A percentile compares a stretch with the other conserved stretches of the same genome.
phyloP scores from a whole-genome alignment of 2,797 vertebrate genomes.

The Crax fasciolata region DNA sequence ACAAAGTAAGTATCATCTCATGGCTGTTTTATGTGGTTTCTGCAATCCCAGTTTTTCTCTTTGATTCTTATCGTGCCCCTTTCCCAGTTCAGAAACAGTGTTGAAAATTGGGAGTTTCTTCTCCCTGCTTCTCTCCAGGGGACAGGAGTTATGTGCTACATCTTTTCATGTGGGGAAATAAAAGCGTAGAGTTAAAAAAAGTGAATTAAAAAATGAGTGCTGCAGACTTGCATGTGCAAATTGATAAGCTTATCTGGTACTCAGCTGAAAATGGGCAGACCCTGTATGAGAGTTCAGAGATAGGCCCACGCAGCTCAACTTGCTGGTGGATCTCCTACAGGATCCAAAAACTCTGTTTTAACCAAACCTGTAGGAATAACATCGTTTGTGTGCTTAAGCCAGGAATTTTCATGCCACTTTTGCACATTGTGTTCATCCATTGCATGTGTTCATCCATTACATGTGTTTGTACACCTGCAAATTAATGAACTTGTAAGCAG shows the following conservation, averaged over 20 bases:
- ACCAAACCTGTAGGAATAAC: not conserved
- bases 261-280: not conserved
- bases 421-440: not conserved
- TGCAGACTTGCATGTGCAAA: not conserved
- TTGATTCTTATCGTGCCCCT: not conserved
- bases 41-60: not conserved
- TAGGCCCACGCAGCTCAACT: not conserved
- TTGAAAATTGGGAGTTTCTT: not conserved
- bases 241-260: not conserved
- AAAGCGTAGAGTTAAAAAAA: not conserved
- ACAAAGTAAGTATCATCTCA: constrained; percentile 92
- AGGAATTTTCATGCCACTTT: not conserved
- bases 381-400: not conserved
- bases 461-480: not conserved
- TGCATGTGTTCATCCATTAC: not conserved
- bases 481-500: not conserved
- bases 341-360: not conserved
- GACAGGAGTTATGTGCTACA: not conserved
- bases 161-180: not conserved
- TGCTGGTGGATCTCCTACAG: not conserved
- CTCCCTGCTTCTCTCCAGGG: not conserved
- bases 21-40: constrained; percentile 21
- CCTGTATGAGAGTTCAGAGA: not conserved
- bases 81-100: not conserved
- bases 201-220: not conserved